A percentile compares a stretch with the other conserved stretches of the same genome.
phyloP scores from a whole-genome alignment of 2,888 invertebrate genomes.

The Pyrrhosoma nymphula region DNA sequence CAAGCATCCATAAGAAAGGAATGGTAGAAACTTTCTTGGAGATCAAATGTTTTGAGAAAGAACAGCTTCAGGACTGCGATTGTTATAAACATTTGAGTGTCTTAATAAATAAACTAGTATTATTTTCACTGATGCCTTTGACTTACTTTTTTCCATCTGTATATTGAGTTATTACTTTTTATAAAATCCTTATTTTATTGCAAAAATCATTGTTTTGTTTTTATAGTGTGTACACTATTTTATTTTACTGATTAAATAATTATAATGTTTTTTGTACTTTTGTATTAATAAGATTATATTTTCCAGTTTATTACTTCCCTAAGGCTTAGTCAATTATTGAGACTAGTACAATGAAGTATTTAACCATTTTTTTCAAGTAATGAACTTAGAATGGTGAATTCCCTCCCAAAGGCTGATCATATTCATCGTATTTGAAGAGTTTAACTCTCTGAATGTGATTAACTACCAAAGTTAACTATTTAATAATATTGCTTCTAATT shows the following conservation, averaged over 20 bases:
- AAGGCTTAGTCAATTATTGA: slow-evolving; percentile 50
- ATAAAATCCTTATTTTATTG: not conserved
- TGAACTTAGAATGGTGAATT: slow-evolving; percentile 57
- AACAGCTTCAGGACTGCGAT: not conserved
- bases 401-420: slow-evolving; percentile 57
- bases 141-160: not conserved
- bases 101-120: slow-evolving; percentile 38
- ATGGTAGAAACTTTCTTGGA: slow-evolving; percentile 22
- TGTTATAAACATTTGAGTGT: slow-evolving; percentile 27
- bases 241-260: not conserved
- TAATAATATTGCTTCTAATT: slow-evolving; percentile 58
- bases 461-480: slow-evolving; percentile 66
- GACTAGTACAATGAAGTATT: slow-evolving; percentile 35
- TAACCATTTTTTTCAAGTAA: slow-evolving; percentile 61
- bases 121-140: not conserved
- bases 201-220: not conserved
- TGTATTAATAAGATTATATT: not conserved
- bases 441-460: slow-evolving; percentile 61
- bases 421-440: slow-evolving; percentile 47
- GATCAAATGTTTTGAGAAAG: slow-evolving; percentile 2
- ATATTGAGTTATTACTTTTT: not conserved
- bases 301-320: slow-evolving; percentile 30
- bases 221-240: not conserved
- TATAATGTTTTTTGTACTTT: slow-evolving; percentile 32
- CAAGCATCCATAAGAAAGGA: slow-evolving; percentile 28